Evolutionary conservation across 2,888 invertebrate species (phyloP), one percentile per base, ranked within the genome.

Genomic region (Synergus itoensis): DNA sequence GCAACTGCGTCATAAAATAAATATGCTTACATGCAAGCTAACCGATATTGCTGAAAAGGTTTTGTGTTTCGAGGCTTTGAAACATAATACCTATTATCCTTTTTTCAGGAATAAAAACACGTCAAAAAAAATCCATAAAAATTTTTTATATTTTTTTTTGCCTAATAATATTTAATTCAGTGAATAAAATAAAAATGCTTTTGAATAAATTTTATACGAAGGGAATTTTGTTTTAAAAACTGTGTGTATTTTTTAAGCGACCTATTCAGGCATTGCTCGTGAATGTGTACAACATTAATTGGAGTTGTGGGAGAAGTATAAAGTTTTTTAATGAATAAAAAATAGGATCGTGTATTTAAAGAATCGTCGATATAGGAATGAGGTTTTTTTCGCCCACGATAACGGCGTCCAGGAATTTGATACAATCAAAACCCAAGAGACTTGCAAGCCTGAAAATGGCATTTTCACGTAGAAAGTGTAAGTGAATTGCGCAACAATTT

Each of bases 371-470:
- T 67, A 48, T 1, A 16, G 45, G 28, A 28, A 28, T 16, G 14
- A 48, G 21, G 21, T 45, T 43, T 67, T 45, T 18, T 48, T 67
- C 21, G 12, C 18, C 21, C 67, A 45, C 45, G 21, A 67, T 67
- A 67, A 67, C 64, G 45, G 43, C 16, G 21, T 43, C 9, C 12
- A 41, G 65, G 21, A 43, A 67, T 18, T 21, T 21, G 65, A 67
- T 67, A 67, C 21, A 67, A 67, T 45, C 67, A 67, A 21, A 67
- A 67, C 67, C 67, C 67, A 45, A 45, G 45, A 45, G 67, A 16
- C 45, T 45, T 43, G 21, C 45, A 18, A 67, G 18, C 43, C 9
- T 18, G 67, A 67, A 67, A 67, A 67, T 45, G 21, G 28, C 14
- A 67, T 67, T 67, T 67, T 67, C 45, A 67, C 45, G 67, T 45